phyloP scores from a whole-genome alignment of 2,113 vertebrate species.

The Otis tarda region DNA sequence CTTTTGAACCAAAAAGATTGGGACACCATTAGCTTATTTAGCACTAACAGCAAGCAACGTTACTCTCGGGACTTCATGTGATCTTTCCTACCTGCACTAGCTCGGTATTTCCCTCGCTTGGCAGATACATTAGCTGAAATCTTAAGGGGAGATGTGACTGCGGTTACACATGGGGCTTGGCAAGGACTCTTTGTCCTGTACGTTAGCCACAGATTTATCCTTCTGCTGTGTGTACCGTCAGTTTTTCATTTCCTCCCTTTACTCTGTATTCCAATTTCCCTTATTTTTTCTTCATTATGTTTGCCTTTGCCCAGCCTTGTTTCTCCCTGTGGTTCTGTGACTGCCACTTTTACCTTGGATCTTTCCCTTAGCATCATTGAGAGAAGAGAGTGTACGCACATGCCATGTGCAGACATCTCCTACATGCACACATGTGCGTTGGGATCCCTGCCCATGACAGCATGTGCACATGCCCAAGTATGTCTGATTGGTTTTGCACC shows the following conservation, averaged over 20 bases:
- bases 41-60: not conserved
- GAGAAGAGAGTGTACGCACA: not conserved
- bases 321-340: not conserved
- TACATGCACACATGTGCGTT: accelerated
- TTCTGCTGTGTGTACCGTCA: not conserved
- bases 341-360: not conserved
- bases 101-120: not conserved
- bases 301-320: not conserved
- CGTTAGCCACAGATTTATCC: conserved; percentile 27
- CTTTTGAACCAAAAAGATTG: not conserved
- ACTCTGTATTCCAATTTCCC: not conserved
- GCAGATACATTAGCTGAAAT: not conserved
- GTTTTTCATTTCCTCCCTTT: conserved; percentile 56
- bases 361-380: not conserved
- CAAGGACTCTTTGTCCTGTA: conserved; percentile 53
- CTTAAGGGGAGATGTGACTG: conserved; percentile 47
- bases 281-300: conserved; percentile 14
- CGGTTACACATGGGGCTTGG: conserved; percentile 43
- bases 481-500: conserved; percentile 17
- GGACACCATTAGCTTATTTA: not conserved
- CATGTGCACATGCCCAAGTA: not conserved
- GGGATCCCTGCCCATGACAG: not conserved
- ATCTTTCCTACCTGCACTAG: not conserved
- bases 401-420: not conserved
- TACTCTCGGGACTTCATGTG: not conserved